Percentiles rank a stretch among this genome's conserved stretches.
Evolutionary conservation across 2,888 invertebrate species (phyloP).

Genomic region (Leucozona laternaria): DNA sequence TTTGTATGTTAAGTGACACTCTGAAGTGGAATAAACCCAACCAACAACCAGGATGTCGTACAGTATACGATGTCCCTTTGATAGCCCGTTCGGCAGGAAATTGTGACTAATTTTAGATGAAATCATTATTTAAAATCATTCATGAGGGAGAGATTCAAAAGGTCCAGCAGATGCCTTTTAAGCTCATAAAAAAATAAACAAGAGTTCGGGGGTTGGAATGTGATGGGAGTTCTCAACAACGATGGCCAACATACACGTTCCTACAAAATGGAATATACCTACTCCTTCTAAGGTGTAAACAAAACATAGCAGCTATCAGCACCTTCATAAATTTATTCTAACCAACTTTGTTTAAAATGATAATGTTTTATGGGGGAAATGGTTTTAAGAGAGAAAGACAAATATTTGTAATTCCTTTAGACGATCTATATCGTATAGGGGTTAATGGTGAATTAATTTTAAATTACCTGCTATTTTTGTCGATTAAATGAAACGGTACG

Average conservation of each 20-base stretch:
- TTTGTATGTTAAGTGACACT: conserved; percentile 6
- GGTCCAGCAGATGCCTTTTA: conserved; percentile 20
- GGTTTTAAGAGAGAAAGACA: conserved; percentile 3
- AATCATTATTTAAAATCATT: conserved; percentile 60
- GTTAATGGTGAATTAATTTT: conserved; percentile 29
- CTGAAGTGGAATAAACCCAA: neutral
- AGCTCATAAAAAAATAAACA: neutral
- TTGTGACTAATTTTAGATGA: conserved; percentile 67
- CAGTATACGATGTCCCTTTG: conserved; percentile 27
- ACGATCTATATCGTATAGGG: neutral
- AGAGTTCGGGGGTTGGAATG: neutral
- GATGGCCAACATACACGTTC: neutral
- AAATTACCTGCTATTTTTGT: conserved; percentile 29
- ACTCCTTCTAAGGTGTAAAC: neutral
- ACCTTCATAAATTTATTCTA: conserved; percentile 9
- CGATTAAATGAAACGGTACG: neutral
- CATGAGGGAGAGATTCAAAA: conserved; percentile 48
- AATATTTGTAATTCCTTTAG: conserved; percentile 3
- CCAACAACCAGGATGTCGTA: neutral
- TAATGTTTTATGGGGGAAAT: conserved; percentile 16
- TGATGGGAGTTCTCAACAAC: neutral
- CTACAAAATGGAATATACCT: neutral
- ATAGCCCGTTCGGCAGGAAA: conserved; percentile 42
- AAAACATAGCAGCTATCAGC: neutral
- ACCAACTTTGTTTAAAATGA: conserved; percentile 14